Evolutionary conservation across 2,113 vertebrate species (phyloP).

Genomic region (Orycteropus afer): DNA sequence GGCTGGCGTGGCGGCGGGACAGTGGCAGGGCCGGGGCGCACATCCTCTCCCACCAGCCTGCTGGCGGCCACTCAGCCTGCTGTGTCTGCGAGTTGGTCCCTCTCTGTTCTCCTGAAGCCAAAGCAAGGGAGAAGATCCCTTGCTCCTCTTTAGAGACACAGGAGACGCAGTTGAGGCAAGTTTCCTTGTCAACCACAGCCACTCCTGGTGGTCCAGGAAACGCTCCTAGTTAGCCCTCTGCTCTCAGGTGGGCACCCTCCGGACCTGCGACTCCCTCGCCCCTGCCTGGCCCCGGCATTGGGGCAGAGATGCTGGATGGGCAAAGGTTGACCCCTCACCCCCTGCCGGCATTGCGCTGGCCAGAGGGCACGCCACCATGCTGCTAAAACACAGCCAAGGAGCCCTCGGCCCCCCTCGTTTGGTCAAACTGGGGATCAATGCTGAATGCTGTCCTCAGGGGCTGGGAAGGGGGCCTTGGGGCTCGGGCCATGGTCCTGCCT

Average conservation of each 20-base stretch:
- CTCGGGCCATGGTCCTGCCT: accelerated
- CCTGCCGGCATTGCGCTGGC: no score
- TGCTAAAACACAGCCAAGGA: background rate
- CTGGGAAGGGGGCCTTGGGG: background rate
- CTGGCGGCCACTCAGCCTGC: accelerated
- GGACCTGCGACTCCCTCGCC: no score
- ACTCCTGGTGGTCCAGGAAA: no score
- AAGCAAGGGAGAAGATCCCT: background rate
- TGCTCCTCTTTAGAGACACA: accelerated
- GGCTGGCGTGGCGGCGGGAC: accelerated
- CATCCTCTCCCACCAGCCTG: accelerated
- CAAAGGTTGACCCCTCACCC: no score
- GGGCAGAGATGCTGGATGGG: no score
- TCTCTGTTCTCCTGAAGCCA: background rate
- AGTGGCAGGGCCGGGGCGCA: no score
- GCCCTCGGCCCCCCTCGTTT: background rate
- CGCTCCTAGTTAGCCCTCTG: no score
- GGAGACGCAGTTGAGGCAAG: background rate
- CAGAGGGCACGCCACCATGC: no score
- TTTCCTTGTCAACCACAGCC: background rate
- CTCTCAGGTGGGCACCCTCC: no score
- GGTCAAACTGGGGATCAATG: background rate
- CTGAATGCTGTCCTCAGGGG: accelerated
- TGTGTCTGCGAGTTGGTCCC: accelerated
- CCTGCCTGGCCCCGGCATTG: no score